Evolutionary conservation across 2,113 vertebrate species (phyloP).

Genomic region (Bubo scandiacus): DNA sequence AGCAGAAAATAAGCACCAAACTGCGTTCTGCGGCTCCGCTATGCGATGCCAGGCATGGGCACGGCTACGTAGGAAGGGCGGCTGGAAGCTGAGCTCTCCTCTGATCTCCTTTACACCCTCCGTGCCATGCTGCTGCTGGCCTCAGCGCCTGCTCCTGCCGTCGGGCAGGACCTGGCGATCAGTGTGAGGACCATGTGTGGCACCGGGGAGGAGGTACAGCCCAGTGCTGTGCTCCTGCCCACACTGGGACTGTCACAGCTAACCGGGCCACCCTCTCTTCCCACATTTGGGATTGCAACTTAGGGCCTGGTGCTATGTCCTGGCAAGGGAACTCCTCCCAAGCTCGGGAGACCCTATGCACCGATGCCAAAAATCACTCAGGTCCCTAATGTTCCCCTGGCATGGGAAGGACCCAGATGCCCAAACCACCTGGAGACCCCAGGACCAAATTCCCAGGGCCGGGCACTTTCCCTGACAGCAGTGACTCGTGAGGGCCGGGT

Average conservation of each 20-base stretch:
- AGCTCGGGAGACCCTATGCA: not conserved
- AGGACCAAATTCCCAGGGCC: not conserved
- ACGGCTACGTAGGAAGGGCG: not conserved
- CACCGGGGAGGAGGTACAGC: not conserved
- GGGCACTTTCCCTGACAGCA: not conserved
- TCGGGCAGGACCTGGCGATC: not conserved
- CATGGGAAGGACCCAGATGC: not conserved
- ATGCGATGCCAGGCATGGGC: not conserved
- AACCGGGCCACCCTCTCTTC: not conserved
- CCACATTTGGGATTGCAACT: not conserved
- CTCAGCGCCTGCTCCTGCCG: not conserved
- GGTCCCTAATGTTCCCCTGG: not conserved
- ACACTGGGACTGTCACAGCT: not conserved
- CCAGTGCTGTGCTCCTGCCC: not conserved
- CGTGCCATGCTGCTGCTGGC: not conserved
- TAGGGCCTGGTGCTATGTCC: not conserved
- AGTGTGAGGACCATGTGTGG: not conserved
- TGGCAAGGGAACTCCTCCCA: not conserved
- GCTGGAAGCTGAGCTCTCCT: not conserved
- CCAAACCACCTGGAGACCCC: not conserved
- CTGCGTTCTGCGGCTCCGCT: not conserved
- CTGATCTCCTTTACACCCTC: not conserved
- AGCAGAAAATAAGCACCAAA: not conserved
- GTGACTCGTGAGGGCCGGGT: rapidly evolving
- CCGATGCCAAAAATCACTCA: rapidly evolving